Percentiles rank a stretch among this genome's conserved stretches.
These are phyloP conservation scores for Nothoprocta perdicaria DNA, from an alignment of 2,113 vertebrate genomes.

Conservation along the genomic window DNA sequence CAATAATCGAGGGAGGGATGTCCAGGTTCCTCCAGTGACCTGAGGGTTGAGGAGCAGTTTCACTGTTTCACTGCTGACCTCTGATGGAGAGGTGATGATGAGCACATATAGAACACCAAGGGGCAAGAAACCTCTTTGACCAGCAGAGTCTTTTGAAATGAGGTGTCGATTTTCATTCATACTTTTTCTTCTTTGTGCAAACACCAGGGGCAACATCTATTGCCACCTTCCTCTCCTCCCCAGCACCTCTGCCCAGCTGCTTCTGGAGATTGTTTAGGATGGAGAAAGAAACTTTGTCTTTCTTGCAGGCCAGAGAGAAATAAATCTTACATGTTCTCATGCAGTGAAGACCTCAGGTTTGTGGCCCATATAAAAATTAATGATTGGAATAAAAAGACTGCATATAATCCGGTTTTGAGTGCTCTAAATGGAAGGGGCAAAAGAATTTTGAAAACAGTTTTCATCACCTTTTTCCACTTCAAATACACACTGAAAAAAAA, in stretches of 20 bases:
- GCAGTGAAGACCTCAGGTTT: fast-evolving
- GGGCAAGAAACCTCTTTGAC: not conserved
- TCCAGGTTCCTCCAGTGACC: not conserved
- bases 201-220: not conserved
- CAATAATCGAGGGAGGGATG: fast-evolving
- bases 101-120: not conserved
- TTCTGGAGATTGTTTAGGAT: not conserved
- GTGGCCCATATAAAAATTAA: not conserved
- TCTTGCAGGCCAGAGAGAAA: not conserved
- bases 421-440: not conserved
- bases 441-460: not conserved
- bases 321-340: not conserved
- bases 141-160: not conserved
- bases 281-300: not conserved
- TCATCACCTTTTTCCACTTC: fast-evolving
- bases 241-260: fast-evolving
- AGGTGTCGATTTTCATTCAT: not conserved
- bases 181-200: not conserved
- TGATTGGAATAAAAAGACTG: not conserved
- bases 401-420: not conserved
- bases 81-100: not conserved
- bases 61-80: not conserved
- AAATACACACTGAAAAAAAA: not conserved
- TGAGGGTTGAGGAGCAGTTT: not conserved
- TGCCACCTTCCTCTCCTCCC: not conserved